Conservation (phyloP, 1,140 invertebrate species). For the Lucilia sericata region DNA sequence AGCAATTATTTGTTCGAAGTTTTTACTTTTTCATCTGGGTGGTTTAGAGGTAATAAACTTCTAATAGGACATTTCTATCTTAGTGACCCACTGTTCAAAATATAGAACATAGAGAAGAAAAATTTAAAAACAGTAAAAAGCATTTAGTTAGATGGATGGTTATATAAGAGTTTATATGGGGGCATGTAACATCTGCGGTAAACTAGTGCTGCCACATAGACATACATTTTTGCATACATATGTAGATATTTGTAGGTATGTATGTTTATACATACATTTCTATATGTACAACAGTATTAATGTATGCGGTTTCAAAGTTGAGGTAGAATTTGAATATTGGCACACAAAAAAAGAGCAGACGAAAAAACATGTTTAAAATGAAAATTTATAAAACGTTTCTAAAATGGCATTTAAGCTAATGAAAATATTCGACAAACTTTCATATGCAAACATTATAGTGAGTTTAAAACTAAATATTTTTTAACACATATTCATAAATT, state of each 20-base stretch:
- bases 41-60: no score
- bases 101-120: not conserved
- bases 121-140: conserved; percentile 1
- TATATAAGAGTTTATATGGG: not conserved
- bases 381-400: not conserved
- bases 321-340: conserved; percentile 14
- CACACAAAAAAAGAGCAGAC: not conserved
- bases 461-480: not conserved
- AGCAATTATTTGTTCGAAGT: no score
- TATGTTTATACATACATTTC: not conserved
- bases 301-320: conserved; percentile 15
- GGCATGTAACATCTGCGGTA: conserved; percentile 9
- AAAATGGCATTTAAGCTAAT: conserved; percentile 4
- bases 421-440: conserved; percentile 5
- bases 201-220: not conserved
- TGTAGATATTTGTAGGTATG: not conserved
- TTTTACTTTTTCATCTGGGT: no score
- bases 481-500: not conserved
- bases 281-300: not conserved
- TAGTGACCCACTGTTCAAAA: no score
- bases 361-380: not conserved
- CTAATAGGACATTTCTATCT: no score
- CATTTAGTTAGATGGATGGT: conserved; percentile 19
- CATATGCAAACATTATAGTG: not conserved
- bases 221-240: not conserved